Conservation (phyloP, 2,888 invertebrate species). For the Lithodes maja region DNA sequence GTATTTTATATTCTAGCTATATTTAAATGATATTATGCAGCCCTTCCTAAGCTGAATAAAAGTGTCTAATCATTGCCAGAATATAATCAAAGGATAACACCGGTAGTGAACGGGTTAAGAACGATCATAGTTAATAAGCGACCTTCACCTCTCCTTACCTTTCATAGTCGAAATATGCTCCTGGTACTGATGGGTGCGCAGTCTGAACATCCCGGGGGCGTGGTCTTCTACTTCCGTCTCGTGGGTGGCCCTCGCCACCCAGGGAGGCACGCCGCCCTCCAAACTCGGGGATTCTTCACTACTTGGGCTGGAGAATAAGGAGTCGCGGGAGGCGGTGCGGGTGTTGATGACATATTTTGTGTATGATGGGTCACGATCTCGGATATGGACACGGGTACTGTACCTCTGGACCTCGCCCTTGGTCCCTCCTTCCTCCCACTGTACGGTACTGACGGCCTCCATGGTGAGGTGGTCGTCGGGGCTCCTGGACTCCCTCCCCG, state of each 20-base stretch:
- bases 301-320: constrained; percentile 61
- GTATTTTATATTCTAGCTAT: too few species aligned
- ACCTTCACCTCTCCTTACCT: constrained; percentile 30
- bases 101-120: too few species aligned
- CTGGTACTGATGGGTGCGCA: constrained; percentile 58
- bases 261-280: constrained; percentile 54
- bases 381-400: constrained; percentile 46
- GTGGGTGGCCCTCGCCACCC: constrained; percentile 34
- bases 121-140: too few species aligned
- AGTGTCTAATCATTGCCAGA: too few species aligned
- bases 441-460: constrained; percentile 59
- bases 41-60: too few species aligned
- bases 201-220: constrained; percentile 39
- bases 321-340: constrained; percentile 62
- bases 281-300: constrained; percentile 43
- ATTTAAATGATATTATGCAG: too few species aligned
- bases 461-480: constrained; percentile 44
- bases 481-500: constrained; percentile 28
- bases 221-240: constrained; percentile 37
- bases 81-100: too few species aligned
- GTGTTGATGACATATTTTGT: constrained; percentile 63
- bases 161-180: constrained; percentile 61
- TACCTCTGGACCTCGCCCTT: constrained; percentile 34
- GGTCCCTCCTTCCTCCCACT: constrained; percentile 48
- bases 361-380: constrained; percentile 61